Evolutionary conservation across 2,113 vertebrate species (phyloP).

Genomic region (Pleuronectes platessa): DNA sequence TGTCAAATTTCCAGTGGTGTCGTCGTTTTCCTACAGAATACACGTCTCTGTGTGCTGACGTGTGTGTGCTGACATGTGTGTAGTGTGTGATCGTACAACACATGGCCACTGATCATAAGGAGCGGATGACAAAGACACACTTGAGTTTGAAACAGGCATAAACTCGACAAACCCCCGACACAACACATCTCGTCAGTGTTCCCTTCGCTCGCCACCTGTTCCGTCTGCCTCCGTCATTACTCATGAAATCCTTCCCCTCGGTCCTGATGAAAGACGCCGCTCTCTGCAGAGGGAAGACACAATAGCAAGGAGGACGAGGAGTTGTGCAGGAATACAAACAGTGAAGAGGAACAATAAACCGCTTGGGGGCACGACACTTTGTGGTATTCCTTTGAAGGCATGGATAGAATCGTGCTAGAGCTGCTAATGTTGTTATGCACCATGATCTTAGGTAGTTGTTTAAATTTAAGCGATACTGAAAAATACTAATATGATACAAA

Average conservation of each 20-base stretch:
- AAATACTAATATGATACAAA: no score
- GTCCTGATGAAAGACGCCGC: constrained; percentile 14
- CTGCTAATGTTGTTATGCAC: not conserved
- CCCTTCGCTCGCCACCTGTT: not conserved
- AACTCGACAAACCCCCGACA: constrained; percentile 1
- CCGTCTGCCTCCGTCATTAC: constrained; percentile 18
- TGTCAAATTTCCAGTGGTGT: no score
- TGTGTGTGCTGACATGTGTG: not conserved
- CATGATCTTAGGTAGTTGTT: not conserved
- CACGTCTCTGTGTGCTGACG: not conserved
- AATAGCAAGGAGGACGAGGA: constrained; percentile 32
- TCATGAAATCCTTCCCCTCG: constrained; percentile 31
- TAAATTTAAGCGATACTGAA: no score
- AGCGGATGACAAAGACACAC: not conserved
- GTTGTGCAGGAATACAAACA: constrained; percentile 8
- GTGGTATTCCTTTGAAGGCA: not conserved
- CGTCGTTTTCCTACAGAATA: not conserved
- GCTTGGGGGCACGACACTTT: not conserved
- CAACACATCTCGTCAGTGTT: not conserved
- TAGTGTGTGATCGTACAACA: not conserved
- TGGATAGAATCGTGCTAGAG: no score
- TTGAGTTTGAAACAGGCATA: not conserved
- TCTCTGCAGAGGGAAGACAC: constrained; percentile 55
- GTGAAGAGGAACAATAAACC: constrained; percentile 1
- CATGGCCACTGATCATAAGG: not conserved